Evolutionary conservation across 2,797 vertebrate genomes (phyloP).

Genomic region (Tinamus major): DNA sequence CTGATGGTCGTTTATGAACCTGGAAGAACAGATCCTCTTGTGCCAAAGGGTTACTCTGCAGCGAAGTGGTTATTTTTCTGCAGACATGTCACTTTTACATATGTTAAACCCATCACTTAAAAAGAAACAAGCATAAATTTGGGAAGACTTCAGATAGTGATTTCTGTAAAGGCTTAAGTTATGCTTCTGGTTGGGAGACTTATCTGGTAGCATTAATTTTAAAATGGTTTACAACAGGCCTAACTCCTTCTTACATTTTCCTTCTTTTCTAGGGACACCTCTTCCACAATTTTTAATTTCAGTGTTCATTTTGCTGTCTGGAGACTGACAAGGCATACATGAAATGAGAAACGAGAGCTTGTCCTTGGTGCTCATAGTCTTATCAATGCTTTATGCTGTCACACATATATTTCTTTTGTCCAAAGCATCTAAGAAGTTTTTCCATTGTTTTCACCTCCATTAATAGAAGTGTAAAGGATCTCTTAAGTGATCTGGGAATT

Average conservation of each 20-base stretch:
- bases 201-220: neutral
- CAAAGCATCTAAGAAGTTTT: neutral
- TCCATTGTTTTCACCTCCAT: neutral
- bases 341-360: neutral
- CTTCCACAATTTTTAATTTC: neutral
- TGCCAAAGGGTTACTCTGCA: neutral
- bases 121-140: neutral
- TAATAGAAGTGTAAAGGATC: neutral
- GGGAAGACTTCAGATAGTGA: neutral
- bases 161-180: neutral
- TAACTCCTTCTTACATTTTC: neutral
- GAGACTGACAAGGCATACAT: neutral
- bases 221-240: neutral
- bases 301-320: neutral
- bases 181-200: neutral
- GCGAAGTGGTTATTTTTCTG: neutral
- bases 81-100: neutral
- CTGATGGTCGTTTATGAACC: neutral
- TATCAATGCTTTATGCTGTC: neutral
- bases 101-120: conserved; percentile 22
- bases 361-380: neutral
- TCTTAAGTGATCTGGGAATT: neutral
- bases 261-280: neutral
- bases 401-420: neutral
- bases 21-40: neutral